phyloP scores from a whole-genome alignment of 2,888 invertebrate species.

The Branchellion lobata region DNA sequence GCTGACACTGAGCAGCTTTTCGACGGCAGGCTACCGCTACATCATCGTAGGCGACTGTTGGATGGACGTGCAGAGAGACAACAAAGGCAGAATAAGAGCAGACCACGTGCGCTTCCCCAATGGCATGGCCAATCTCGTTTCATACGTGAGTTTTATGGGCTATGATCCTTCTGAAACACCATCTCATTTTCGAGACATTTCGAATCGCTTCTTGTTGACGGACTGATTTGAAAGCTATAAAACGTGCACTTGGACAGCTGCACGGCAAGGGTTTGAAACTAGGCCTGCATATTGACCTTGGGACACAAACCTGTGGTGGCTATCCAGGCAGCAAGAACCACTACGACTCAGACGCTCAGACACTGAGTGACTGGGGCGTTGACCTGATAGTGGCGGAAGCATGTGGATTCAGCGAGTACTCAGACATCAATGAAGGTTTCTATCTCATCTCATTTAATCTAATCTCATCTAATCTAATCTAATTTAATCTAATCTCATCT shows the following conservation, averaged over 20 bases:
- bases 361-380: conserved; percentile 53
- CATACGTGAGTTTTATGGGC: too few species aligned
- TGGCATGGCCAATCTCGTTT: conserved; percentile 44
- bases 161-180: not conserved
- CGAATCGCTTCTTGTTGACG: too few species aligned
- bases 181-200: too few species aligned
- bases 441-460: not conserved
- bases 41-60: conserved; percentile 51
- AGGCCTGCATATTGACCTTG: conserved; percentile 53
- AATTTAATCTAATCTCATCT: too few species aligned
- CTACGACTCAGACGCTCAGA: conserved; percentile 52
- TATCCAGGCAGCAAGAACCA: conserved; percentile 52
- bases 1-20: conserved; percentile 48
- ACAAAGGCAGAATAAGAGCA: conserved; percentile 49
- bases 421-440: conserved; percentile 1
- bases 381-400: conserved; percentile 54
- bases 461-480: too few species aligned
- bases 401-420: conserved; percentile 44
- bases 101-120: conserved; percentile 46
- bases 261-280: conserved; percentile 52
- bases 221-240: too few species aligned
- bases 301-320: conserved; percentile 53
- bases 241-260: too few species aligned
- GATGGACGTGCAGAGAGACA: conserved; percentile 48
- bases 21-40: conserved; percentile 49